These are phyloP conservation scores for Scaptodrosophila latifasciaeformis DNA, from an alignment of 2,888 invertebrate species.

Conservation along the genomic window DNA sequence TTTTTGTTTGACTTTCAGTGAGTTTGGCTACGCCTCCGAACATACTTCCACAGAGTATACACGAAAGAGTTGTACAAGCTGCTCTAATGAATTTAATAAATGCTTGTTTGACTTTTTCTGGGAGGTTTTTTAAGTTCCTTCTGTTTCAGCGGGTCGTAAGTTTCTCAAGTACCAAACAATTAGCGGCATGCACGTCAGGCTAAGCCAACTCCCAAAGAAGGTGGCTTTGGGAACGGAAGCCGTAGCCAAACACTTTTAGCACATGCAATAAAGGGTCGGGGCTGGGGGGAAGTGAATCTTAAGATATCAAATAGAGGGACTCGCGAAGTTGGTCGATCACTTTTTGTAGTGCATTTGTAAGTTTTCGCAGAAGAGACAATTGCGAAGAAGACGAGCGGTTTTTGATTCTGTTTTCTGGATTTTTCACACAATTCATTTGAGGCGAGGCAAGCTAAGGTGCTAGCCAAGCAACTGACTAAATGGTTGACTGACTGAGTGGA, in stretches of 20 bases:
- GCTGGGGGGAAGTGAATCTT: too few relatives aligned
- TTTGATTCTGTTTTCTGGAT: conserved; percentile 44
- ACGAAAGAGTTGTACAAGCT: conserved; percentile 10
- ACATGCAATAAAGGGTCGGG: conserved; percentile 29
- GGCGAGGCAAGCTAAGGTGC: conserved; percentile 46
- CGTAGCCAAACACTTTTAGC: conserved; percentile 27
- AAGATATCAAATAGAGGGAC: neutral
- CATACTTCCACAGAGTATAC: too few relatives aligned
- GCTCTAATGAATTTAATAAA: conserved; percentile 62
- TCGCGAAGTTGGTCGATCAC: conserved; percentile 24
- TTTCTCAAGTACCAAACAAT: conserved; percentile 62
- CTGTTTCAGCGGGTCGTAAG: conserved; percentile 53
- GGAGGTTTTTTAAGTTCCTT: too few relatives aligned
- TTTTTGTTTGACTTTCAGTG: too few relatives aligned
- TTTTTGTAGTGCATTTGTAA: conserved; percentile 46
- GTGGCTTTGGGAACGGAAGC: conserved; percentile 57
- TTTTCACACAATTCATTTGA: conserved; percentile 65
- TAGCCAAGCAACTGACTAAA: conserved; percentile 2
- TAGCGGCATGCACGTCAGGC: conserved; percentile 51
- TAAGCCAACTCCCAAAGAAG: neutral
- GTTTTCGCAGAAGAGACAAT: conserved; percentile 32
- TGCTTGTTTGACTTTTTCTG: conserved; percentile 58
- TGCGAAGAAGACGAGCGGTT: conserved; percentile 24
- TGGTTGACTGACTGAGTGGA: conserved; percentile 27
- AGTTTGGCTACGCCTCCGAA: too few relatives aligned